A percentile compares a stretch with the other conserved stretches of the same genome.
These are phyloP conservation scores for Aproaerema taeniolella DNA, from an alignment of 2,888 invertebrate genomes.

Conservation along the genomic window DNA sequence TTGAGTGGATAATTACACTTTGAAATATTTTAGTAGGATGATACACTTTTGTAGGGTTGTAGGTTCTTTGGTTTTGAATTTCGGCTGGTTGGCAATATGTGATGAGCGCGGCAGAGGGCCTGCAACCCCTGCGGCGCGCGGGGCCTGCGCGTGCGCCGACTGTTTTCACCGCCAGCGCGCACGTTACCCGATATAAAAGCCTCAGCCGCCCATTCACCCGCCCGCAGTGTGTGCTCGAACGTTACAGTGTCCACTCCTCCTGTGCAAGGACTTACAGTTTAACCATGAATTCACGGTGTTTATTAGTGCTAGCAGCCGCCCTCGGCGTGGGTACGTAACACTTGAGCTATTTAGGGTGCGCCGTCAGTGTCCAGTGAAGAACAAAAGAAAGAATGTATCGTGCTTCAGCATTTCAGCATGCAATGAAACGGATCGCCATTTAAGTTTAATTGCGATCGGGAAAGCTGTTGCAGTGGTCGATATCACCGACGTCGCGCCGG, in stretches of 20 bases:
- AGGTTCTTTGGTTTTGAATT: no score
- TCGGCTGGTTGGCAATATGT: no score
- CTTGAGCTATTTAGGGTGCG: slow-evolving; percentile 67
- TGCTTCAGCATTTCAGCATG: slow-evolving; percentile 15
- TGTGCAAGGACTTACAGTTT: slow-evolving; percentile 70
- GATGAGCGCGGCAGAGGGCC: not conserved
- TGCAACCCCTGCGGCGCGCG: slow-evolving; percentile 17
- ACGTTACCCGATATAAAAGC: slow-evolving; percentile 73
- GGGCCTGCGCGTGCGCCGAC: slow-evolving; percentile 31
- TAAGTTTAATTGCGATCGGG: slow-evolving; percentile 36
- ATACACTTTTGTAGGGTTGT: no score
- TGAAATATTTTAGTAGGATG: no score
- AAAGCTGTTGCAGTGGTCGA: slow-evolving; percentile 49
- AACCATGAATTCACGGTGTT: slow-evolving; percentile 75
- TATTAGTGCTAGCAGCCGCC: slow-evolving; percentile 80
- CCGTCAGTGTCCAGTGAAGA: slow-evolving; percentile 23
- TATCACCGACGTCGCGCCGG: slow-evolving; percentile 43
- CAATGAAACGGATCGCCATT: slow-evolving; percentile 24
- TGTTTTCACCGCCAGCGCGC: slow-evolving; percentile 64
- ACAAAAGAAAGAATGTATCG: slow-evolving; percentile 12
- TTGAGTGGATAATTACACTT: no score
- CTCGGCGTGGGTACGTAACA: slow-evolving; percentile 83
- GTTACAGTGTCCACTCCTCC: slow-evolving; percentile 70
- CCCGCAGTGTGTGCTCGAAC: slow-evolving; percentile 75
- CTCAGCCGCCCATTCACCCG: slow-evolving; percentile 73